Evolutionary conservation across 2,888 invertebrate genomes (phyloP), one percentile per base, ranked within the genome.

Genomic region (Temnothorax rugatulus): DNA sequence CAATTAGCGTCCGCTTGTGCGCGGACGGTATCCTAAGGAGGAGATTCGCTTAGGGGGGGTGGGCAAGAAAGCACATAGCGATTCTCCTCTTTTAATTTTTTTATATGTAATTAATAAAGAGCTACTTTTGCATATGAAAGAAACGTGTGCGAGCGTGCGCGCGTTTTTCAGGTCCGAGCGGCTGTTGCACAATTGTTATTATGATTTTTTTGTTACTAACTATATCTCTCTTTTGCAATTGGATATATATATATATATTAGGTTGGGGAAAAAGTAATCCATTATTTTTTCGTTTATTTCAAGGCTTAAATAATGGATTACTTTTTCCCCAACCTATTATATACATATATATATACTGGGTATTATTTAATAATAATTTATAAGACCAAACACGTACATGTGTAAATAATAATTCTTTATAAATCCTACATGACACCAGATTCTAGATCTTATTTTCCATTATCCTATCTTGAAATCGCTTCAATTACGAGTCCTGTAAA

Each of bases 111-210:
- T 81, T 71, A 71, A 38, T 71, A 47, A 59, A 59, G 47, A 79
- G 21, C 71, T 79, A 69, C 71, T 79, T 71, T 73, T 8, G 44
- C 47, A 54, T 77, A 29, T 54, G 59, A 29, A 64, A 63, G 41
- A 75, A 69, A 34, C 34, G 54, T 21, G 34, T 63, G 63, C n/a
- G 38, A 57, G 21, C 38, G 21, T 57, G 34, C 50, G 18, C 63
- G n/a, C 44, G 59, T 81, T 59, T 59, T 47, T 71, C 34, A 59
- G 25, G 47, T 59, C 44, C 38, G 79, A 81, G 18, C 79, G 73
- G 79, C 73, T 73, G 41, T 81, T 61, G 71, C 81, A 88, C 85
- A 83, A 87, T 79, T 87, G 29, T 76, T 85, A 77, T 82, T 85
- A 77, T 82, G 18, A 76, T 84, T 87, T 68, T 68, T 68, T 85